Conservation (phyloP, 2,797 vertebrate species). For the Sebastes kiyomatsui region DNA sequence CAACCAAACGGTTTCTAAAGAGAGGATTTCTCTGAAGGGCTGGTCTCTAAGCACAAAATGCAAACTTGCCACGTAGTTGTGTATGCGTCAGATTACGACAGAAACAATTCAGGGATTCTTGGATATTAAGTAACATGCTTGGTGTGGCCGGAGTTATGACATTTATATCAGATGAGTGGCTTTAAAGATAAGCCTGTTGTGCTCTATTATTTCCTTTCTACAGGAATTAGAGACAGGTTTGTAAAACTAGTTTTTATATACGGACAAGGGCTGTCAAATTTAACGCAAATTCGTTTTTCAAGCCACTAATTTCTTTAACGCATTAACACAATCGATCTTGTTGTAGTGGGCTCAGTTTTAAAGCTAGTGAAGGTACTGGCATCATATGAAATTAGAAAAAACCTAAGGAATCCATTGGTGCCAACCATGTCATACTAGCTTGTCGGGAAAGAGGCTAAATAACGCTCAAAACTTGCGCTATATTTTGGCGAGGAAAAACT, state of each 20-base stretch:
- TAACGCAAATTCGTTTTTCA: no score
- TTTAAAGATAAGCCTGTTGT: neutral
- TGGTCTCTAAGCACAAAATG: neutral
- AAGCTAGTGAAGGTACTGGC: no score
- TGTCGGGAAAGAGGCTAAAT: no score
- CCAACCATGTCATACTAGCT: no score
- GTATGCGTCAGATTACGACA: neutral
- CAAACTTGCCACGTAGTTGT: neutral
- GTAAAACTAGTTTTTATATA: neutral
- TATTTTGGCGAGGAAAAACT: no score
- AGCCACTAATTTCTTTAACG: no score
- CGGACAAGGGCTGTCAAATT: neutral
- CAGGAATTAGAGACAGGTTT: slow-evolving; percentile 8
- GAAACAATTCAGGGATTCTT: neutral
- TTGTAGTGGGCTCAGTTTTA: no score
- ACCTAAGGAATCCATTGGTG: no score
- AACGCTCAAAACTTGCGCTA: no score
- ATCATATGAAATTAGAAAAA: no score
- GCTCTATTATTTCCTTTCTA: neutral
- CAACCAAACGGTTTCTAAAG: slow-evolving; percentile 28
- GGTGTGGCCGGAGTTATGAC: neutral
- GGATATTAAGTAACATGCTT: neutral
- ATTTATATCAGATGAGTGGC: slow-evolving; percentile 1
- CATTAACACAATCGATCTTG: no score
- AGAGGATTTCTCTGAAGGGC: slow-evolving; percentile 15